Percentiles rank a stretch among this genome's conserved stretches.
phyloP scores from a whole-genome alignment of 1,140 invertebrate genomes.

The Drosophila biarmipes region DNA sequence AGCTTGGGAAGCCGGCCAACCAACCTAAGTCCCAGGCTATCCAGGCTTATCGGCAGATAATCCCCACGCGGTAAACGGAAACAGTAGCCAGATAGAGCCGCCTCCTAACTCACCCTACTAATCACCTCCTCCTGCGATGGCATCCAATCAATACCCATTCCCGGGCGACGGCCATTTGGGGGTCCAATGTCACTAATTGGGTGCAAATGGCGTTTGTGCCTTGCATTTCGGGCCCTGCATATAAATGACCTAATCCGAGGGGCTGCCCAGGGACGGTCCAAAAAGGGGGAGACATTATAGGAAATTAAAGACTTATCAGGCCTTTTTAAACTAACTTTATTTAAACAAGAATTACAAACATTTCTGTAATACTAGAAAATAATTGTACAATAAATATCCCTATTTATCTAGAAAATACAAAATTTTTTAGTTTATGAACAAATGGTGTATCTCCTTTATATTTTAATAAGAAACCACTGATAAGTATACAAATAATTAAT shows the following conservation, averaged over 20 bases:
- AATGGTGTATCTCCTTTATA: no score
- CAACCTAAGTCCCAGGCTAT: constrained; percentile 17
- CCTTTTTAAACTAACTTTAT: no score
- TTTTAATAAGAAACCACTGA: no score
- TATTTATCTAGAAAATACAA: no score
- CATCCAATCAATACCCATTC: constrained; percentile 37
- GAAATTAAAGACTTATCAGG: no score
- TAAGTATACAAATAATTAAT: no score
- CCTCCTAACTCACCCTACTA: background rate
- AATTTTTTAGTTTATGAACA: no score
- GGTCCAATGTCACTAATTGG: constrained; percentile 78
- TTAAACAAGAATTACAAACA: background rate
- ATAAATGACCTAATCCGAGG: constrained; percentile 50
- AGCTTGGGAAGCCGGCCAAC: constrained; percentile 53
- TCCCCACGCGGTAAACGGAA: constrained; percentile 40
- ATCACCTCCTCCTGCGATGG: constrained; percentile 2
- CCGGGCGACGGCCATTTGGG: constrained; percentile 48
- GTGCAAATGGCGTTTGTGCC: constrained; percentile 77
- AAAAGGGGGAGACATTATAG: background rate
- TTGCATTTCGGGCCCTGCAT: constrained; percentile 74
- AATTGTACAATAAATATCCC: no score
- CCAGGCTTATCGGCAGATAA: constrained; percentile 41
- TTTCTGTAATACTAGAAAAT: no score
- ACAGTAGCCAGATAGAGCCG: constrained; percentile 35
- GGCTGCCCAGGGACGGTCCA: constrained; percentile 7